These are phyloP conservation scores for Penaeus japonicus DNA, from an alignment of 1,140 invertebrate species.

Conservation along the genomic window DNA sequence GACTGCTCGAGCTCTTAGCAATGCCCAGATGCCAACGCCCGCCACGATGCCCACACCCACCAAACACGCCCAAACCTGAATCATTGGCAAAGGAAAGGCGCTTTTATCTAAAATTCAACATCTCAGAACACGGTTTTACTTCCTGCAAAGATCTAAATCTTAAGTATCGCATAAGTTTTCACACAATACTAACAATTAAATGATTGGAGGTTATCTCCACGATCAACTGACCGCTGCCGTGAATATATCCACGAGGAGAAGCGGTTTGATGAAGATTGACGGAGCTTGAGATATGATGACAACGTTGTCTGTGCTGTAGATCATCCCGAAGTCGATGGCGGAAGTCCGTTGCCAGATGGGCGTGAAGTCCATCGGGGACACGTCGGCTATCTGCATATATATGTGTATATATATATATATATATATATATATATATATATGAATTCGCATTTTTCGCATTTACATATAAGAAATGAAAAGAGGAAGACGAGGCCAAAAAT, in stretches of 20 bases:
- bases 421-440: too few relatives aligned
- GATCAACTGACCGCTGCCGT: conserved; percentile 1
- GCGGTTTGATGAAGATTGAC: not conserved
- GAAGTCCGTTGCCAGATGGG: conserved; percentile 27
- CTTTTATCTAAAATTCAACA: too few relatives aligned
- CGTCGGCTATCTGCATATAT: not conserved
- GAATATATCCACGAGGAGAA: conserved; percentile 30
- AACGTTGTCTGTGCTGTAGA: conserved; percentile 48
- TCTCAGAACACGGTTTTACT: too few relatives aligned
- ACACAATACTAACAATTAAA: too few relatives aligned
- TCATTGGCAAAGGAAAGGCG: too few relatives aligned
- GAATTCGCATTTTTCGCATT: too few relatives aligned
- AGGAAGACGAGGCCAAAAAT: too few relatives aligned
- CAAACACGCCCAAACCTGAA: not conserved
- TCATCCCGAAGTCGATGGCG: conserved; percentile 37
- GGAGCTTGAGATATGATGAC: conserved; percentile 37
- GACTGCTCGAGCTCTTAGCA: not conserved
- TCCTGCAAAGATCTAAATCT: too few relatives aligned
- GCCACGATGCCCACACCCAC: not conserved
- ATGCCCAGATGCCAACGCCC: not conserved
- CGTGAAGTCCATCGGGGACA: conserved; percentile 33
- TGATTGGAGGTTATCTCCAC: not conserved
- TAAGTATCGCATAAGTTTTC: too few relatives aligned
- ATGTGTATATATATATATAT: too few relatives aligned
- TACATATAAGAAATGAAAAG: too few relatives aligned